Conservation (phyloP, 2,888 invertebrate genomes). For the Rhodophaea formosa region DNA sequence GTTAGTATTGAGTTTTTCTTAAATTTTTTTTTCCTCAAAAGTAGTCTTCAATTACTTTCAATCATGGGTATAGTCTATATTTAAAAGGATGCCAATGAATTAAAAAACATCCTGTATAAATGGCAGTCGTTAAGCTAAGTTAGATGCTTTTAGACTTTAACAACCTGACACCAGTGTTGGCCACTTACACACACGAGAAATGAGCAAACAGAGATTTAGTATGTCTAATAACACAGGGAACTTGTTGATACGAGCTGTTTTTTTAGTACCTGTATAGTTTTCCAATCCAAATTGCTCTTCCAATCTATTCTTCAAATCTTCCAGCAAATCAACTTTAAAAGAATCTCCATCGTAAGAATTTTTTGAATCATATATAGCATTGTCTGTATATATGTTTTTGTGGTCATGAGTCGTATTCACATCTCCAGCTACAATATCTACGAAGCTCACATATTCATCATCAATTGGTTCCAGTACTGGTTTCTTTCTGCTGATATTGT, state of each 20-base stretch:
- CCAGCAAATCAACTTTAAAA: constrained; percentile 1
- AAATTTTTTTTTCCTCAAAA: too few relatives aligned
- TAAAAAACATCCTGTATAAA: too few relatives aligned
- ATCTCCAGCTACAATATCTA: constrained; percentile 22
- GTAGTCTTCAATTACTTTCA: too few relatives aligned
- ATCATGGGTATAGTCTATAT: too few relatives aligned
- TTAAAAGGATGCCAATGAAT: too few relatives aligned
- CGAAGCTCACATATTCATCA: constrained; percentile 33
- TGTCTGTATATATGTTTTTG: constrained; percentile 21
- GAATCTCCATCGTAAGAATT: neutral
- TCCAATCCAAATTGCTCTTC: neutral
- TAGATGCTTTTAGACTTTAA: too few relatives aligned
- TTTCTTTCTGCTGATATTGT: constrained; percentile 34
- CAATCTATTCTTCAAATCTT: neutral
- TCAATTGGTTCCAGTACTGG: constrained; percentile 20
- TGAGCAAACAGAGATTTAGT: too few relatives aligned
- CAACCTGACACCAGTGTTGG: too few relatives aligned
- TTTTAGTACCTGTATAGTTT: constrained; percentile 12
- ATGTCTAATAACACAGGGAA: too few relatives aligned
- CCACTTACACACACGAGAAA: too few relatives aligned
- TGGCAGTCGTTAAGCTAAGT: too few relatives aligned
- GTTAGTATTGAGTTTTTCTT: too few relatives aligned
- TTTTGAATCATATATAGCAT: constrained; percentile 24
- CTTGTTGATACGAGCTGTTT: neutral
- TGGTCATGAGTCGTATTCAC: constrained; percentile 21